Evolutionary conservation across 2,113 vertebrate genomes (phyloP).

Genomic region (Tragelaphus strepsiceros): DNA sequence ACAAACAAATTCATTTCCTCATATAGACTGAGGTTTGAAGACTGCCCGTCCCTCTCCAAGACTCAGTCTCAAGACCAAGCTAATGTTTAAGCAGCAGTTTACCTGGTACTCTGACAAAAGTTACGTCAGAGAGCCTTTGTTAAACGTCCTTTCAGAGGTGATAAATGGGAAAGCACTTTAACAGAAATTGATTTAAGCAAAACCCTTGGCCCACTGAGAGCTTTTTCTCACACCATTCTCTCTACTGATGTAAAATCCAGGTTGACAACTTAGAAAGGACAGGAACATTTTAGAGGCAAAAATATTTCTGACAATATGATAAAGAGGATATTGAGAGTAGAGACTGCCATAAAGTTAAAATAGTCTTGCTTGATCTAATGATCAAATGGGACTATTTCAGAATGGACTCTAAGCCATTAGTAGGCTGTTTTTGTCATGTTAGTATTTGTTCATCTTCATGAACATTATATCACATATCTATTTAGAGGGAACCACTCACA

Average conservation of each 20-base stretch:
- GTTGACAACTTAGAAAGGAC: neutral
- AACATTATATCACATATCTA: neutral
- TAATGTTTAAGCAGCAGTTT: constrained; percentile 15
- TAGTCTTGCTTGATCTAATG: neutral
- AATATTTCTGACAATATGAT: neutral
- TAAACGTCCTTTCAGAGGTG: constrained; percentile 10
- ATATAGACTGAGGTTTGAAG: neutral
- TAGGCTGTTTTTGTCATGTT: neutral
- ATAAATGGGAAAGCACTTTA: constrained; percentile 52
- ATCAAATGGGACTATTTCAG: neutral
- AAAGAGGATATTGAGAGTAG: neutral
- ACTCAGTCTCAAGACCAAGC: neutral
- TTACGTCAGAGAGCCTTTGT: constrained; percentile 42
- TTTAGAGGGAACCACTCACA: neutral
- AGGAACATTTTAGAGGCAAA: neutral
- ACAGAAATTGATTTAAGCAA: constrained; percentile 38
- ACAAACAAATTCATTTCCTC: constrained; percentile 31
- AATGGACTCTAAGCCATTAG: neutral
- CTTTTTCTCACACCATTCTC: constrained; percentile 15
- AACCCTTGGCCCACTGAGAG: neutral
- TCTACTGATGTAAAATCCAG: constrained; percentile 26
- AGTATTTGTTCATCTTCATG: neutral
- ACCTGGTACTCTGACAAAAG: constrained; percentile 43
- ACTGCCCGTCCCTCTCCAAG: neutral
- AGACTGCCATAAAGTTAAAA: constrained; percentile 24